Conservation (phyloP, 2,113 vertebrate species). For the Ochotona curzoniae region DNA sequence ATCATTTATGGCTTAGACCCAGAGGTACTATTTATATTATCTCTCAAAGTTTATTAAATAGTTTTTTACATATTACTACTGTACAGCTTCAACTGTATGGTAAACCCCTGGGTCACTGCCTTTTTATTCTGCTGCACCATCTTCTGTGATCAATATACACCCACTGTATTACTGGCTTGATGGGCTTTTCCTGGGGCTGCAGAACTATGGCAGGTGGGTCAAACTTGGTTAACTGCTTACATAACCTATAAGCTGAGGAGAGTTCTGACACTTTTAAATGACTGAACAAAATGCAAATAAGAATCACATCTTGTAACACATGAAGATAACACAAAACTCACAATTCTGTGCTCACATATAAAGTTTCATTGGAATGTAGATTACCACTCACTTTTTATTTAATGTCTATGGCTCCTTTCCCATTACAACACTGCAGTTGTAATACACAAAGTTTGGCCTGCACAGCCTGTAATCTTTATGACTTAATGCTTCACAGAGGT, state of each 20-base stretch:
- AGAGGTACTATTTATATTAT: background rate
- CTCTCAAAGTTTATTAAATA: conserved; percentile 30
- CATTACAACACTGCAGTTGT: background rate
- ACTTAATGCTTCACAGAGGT: background rate
- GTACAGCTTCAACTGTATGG: background rate
- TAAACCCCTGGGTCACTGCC: background rate
- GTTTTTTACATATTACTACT: background rate
- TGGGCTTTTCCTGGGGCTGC: background rate
- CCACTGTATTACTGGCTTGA: background rate
- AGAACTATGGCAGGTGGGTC: background rate
- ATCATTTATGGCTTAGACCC: background rate
- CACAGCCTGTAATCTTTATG: background rate
- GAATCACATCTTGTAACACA: background rate
- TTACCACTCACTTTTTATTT: background rate
- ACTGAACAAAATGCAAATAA: background rate
- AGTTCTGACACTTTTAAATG: conserved; percentile 12
- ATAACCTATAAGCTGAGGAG: background rate
- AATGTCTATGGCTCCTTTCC: background rate
- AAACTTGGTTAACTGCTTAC: background rate
- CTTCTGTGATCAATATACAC: background rate
- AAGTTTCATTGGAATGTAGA: background rate
- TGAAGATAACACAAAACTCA: background rate
- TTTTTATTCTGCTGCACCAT: background rate
- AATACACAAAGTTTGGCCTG: background rate
- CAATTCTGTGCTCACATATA: background rate